Percentiles rank a stretch among this genome's conserved stretches.
Evolutionary conservation across 2,797 vertebrate species (phyloP).

Genomic region (Lerista edwardsae): DNA sequence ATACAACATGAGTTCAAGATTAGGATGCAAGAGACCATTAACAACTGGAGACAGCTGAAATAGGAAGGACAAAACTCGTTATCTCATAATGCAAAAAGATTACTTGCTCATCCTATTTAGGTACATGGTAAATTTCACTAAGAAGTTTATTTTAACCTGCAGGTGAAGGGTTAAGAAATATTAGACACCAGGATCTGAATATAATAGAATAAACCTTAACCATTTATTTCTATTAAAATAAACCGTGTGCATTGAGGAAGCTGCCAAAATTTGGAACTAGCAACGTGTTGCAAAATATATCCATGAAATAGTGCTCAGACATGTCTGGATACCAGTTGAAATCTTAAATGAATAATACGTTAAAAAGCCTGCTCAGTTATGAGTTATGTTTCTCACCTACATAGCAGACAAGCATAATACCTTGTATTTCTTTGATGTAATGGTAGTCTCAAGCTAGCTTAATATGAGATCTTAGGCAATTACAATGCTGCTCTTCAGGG

Average conservation of each 20-base stretch:
- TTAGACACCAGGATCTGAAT: neutral
- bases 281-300: neutral
- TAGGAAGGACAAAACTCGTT: neutral
- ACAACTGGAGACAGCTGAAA: neutral
- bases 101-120: neutral
- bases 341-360: neutral
- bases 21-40: too few species aligned
- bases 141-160: neutral
- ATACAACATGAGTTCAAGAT: too few species aligned
- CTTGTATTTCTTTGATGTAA: neutral
- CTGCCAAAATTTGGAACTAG: neutral
- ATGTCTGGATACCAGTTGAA: neutral
- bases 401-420: neutral
- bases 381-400: neutral
- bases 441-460: neutral
- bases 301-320: neutral
- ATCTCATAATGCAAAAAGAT: neutral
- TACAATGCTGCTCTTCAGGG: neutral
- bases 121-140: too few species aligned
- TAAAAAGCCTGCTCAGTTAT: neutral
- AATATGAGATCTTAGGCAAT: rapidly evolving
- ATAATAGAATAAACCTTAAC: neutral
- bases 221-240: too few species aligned
- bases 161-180: neutral
- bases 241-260: too few species aligned